Evolutionary conservation across 2,113 vertebrate genomes (phyloP).

Genomic region (Entomyzon cyanotis): DNA sequence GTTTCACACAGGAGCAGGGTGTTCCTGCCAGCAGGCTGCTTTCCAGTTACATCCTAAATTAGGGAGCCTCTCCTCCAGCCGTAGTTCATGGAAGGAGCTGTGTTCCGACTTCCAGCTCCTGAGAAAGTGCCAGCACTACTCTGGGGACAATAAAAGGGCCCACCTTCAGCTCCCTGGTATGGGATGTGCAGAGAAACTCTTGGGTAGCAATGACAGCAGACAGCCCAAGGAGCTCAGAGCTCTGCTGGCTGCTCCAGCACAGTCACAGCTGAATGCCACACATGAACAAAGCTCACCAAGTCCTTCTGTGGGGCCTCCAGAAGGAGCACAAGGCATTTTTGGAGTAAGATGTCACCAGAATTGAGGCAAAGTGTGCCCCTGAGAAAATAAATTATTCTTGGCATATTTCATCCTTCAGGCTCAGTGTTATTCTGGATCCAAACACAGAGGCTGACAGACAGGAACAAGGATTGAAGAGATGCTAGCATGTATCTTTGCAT

Average conservation of each 20-base stretch:
- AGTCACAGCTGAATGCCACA: neutral
- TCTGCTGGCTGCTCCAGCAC: rapidly evolving
- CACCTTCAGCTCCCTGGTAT: neutral
- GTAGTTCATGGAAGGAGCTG: neutral
- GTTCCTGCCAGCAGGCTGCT: neutral
- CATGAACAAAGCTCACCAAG: rapidly evolving
- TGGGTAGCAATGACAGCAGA: too few species aligned
- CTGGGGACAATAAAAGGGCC: neutral
- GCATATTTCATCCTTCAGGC: neutral
- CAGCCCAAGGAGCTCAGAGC: rapidly evolving
- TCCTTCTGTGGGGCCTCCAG: neutral
- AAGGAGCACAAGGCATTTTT: neutral
- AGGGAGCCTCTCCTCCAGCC: neutral
- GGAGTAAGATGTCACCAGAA: neutral
- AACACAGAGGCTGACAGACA: neutral
- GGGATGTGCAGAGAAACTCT: rapidly evolving
- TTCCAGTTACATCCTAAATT: neutral
- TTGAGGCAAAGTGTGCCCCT: neutral
- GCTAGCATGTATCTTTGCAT: neutral
- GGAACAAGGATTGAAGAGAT: neutral
- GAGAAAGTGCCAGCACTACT: rapidly evolving
- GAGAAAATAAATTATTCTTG: neutral
- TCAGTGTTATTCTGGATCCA: neutral
- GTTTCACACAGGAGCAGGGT: neutral
- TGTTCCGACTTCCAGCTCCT: neutral